Conservation (phyloP, 2,797 vertebrate species). For the Ceyx erithaca region DNA sequence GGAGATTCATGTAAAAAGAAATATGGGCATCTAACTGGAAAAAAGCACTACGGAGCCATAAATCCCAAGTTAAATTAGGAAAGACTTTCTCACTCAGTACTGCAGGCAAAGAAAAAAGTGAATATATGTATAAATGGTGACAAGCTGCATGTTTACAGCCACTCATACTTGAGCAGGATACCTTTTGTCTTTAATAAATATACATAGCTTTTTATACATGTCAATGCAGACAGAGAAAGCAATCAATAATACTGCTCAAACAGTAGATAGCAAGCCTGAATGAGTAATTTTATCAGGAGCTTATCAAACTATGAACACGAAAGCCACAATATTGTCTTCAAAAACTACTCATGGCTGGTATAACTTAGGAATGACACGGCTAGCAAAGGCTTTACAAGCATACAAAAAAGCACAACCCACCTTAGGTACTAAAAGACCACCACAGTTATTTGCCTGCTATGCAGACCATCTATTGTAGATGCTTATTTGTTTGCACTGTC, state of each 20-base stretch:
- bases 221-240: neutral
- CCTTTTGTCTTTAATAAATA: conserved; percentile 9
- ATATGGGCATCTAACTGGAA: conserved; percentile 32
- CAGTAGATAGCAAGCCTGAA: neutral
- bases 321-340: neutral
- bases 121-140: neutral
- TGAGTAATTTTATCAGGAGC: neutral
- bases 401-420: neutral
- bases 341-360: neutral
- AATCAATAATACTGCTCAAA: neutral
- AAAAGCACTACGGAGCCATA: neutral
- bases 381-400: neutral
- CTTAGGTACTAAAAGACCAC: neutral
- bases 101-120: neutral
- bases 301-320: neutral
- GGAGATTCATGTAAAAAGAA: conserved; percentile 40
- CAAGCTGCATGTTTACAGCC: neutral
- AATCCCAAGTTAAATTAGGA: conserved; percentile 40
- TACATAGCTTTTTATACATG: neutral
- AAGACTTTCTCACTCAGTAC: neutral
- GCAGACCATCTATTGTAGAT: neutral
- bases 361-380: neutral
- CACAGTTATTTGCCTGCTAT: neutral
- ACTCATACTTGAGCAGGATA: neutral
- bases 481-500: neutral